A percentile compares a stretch with the other conserved stretches of the same genome.
These are phyloP conservation scores for Calameuta pallipes DNA, from an alignment of 2,888 invertebrate genomes.

Conservation along the genomic window DNA sequence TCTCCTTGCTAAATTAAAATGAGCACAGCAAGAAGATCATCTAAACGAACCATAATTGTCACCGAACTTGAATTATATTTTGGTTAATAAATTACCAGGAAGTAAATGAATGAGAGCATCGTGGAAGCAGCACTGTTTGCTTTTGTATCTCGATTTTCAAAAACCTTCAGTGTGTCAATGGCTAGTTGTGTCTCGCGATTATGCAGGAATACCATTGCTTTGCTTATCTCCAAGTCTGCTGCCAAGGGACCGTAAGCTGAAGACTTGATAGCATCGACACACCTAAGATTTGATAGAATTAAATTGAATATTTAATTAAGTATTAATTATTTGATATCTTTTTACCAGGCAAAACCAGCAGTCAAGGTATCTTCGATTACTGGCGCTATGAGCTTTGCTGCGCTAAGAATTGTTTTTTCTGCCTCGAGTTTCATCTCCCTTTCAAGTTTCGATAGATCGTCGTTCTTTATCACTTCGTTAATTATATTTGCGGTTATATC, in stretches of 20 bases:
- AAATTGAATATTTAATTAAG: not conserved
- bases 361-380: slow-evolving; percentile 79
- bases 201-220: slow-evolving; percentile 86
- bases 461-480: slow-evolving; percentile 81
- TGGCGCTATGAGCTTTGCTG: slow-evolving; percentile 90
- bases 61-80: not conserved
- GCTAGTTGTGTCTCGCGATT: slow-evolving; percentile 84
- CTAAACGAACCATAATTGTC: not conserved
- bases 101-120: slow-evolving; percentile 87
- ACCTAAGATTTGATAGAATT: slow-evolving; percentile 72
- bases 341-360: slow-evolving; percentile 68
- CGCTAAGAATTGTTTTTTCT: slow-evolving; percentile 84
- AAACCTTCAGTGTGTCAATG: slow-evolving; percentile 85
- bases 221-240: slow-evolving; percentile 90
- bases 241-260: slow-evolving; percentile 87
- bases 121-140: slow-evolving; percentile 87
- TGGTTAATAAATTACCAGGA: slow-evolving; percentile 70
- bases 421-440: slow-evolving; percentile 78
- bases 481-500: slow-evolving; percentile 70
- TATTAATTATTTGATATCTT: not conserved
- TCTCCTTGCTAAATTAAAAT: slow-evolving; percentile 77
- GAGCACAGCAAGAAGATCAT: not conserved
- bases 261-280: slow-evolving; percentile 92
- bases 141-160: slow-evolving; percentile 87
- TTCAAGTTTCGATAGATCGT: slow-evolving; percentile 80